Evolutionary conservation across 2,888 invertebrate species (phyloP), one percentile per base, ranked within the genome.

Genomic region (Drosophila meridiana): DNA sequence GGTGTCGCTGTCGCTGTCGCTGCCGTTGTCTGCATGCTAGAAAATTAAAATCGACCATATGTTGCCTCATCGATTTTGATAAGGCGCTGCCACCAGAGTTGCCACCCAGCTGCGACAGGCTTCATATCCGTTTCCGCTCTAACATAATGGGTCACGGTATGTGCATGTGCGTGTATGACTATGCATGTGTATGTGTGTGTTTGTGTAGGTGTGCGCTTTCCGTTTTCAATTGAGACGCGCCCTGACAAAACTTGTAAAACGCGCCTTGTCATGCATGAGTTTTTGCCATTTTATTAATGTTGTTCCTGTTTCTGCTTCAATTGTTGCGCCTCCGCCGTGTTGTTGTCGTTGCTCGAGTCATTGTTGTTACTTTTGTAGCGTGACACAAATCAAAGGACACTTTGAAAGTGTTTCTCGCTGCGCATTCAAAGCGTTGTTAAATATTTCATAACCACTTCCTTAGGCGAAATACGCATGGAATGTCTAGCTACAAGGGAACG

Each of bases 31-130:
- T 60, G 60, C 66, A 48, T 70, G 76, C 73, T 76, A 79, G 89
- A 86, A 86, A 86, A 86, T 86, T 86, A 89, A 86, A 86, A 86
- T 90, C 80, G 80, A 80, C 89, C 87, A 87, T 90, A 90, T 87
- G 87, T 82, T 87, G 86, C 88, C 88, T 69, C 90, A 87, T 87
- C 90, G 90, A 87, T 87, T 88, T 87, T 87, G 87, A 90, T 85
- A 84, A 89, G 88, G 80, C 88, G 76, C 82, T 73, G 73, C 57
- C 65, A 26, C 38, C 45, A 30, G 28, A 50, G 73, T 47, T 34
- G 53, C 40, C 75, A 63, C 58, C 72, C 78, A 63, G 62, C 75
- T 69, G 69, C 76, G 55, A 55, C 69, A 67, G 70, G 78, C 80
- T 90, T 90, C 90, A 87, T 87, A 90, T 87, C 90, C 87, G 87